Conservation (phyloP, 2,113 vertebrate genomes). For the Sylvia atricapilla region DNA sequence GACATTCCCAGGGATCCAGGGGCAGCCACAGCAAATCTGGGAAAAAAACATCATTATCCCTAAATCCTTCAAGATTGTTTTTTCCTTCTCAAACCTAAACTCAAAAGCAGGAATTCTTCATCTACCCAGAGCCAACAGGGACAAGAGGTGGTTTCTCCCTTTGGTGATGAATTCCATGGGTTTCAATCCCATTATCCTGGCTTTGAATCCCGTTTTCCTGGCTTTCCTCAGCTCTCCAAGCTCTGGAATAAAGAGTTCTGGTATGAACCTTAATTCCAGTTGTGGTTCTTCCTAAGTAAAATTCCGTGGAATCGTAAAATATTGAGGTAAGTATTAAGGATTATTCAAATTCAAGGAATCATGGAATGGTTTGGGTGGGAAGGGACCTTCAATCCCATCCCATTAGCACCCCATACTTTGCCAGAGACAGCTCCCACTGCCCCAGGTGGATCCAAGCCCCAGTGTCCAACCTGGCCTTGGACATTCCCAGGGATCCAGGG, state of each 20-base stretch:
- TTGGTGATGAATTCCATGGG: background rate
- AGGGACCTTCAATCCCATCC: background rate
- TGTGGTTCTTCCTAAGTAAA: background rate
- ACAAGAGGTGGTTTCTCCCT: background rate
- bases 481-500: too few species aligned
- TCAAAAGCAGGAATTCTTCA: background rate
- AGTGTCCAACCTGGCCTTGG: too few species aligned
- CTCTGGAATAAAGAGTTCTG: background rate
- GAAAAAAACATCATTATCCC: background rate
- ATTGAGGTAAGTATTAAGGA: accelerated
- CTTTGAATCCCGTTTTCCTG: background rate
- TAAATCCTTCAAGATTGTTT: background rate
- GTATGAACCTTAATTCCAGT: background rate
- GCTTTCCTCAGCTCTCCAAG: background rate
- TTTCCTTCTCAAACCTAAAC: too few species aligned
- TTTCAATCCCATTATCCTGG: background rate
- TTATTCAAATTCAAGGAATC: background rate
- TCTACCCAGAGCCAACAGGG: background rate
- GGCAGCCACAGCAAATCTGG: background rate
- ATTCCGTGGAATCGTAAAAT: background rate
- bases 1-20: too few species aligned
- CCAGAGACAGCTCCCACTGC: background rate
- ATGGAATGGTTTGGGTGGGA: background rate
- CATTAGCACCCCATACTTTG: too few species aligned
- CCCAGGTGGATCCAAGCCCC: background rate